These are phyloP conservation scores for Phoenoteleia sp. DNA, from an alignment of 2,888 invertebrate species.

Conservation along the genomic window DNA sequence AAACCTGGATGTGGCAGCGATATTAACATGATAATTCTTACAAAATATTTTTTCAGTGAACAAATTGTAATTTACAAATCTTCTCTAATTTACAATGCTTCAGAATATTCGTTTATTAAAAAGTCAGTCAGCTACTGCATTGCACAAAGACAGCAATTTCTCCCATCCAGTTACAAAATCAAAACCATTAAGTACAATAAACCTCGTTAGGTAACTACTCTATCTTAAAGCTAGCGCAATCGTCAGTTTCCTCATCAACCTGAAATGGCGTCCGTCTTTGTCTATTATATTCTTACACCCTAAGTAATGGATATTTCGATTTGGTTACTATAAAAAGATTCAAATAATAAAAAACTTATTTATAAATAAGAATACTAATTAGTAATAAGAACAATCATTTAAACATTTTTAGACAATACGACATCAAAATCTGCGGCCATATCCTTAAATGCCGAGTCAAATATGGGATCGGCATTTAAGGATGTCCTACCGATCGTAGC, in stretches of 20 bases:
- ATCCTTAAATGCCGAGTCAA: not conserved
- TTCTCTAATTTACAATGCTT: too few relatives aligned
- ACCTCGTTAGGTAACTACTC: not conserved
- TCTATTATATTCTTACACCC: not conserved
- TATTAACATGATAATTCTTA: too few relatives aligned
- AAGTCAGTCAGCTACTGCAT: not conserved
- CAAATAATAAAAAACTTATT: too few relatives aligned
- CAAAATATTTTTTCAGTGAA: too few relatives aligned
- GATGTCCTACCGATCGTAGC: constrained; percentile 21
- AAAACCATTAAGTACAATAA: not conserved
- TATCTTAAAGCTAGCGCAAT: not conserved
- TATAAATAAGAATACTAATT: too few relatives aligned
- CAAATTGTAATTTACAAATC: too few relatives aligned
- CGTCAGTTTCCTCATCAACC: not conserved
- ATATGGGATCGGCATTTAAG: not conserved
- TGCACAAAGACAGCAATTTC: not conserved
- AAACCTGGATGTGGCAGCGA: too few relatives aligned
- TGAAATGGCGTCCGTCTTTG: not conserved
- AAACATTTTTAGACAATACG: too few relatives aligned
- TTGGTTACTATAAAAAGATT: too few relatives aligned
- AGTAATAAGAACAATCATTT: too few relatives aligned
- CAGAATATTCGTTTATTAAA: too few relatives aligned
- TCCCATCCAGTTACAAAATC: not conserved
- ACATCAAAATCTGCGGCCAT: not conserved
- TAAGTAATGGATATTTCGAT: too few relatives aligned